Conservation (phyloP, 2,888 invertebrate genomes). For the Drymonia ruficornis region DNA sequence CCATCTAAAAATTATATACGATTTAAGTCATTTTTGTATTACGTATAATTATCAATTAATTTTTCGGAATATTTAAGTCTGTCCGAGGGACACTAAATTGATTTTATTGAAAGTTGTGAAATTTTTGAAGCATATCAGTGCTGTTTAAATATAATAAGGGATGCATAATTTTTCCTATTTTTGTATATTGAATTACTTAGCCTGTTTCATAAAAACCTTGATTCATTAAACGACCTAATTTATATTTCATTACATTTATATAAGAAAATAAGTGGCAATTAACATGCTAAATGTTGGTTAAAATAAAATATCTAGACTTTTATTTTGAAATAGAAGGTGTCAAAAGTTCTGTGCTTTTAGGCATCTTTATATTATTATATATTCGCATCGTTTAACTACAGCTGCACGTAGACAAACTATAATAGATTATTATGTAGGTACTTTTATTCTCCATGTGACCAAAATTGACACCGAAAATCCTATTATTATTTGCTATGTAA, state of each 20-base stretch:
- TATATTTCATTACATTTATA: too few species aligned
- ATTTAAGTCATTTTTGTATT: slow-evolving; percentile 35
- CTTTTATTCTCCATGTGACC: slow-evolving; percentile 75
- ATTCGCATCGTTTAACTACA: slow-evolving; percentile 32
- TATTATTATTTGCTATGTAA: slow-evolving; percentile 16
- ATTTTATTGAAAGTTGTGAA: slow-evolving; percentile 70
- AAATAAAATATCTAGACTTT: slow-evolving; percentile 12
- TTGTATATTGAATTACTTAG: slow-evolving; percentile 49
- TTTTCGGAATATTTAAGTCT: slow-evolving; percentile 28
- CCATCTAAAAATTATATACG: slow-evolving; percentile 36
- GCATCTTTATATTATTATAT: neutral
- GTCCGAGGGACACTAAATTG: slow-evolving; percentile 61
- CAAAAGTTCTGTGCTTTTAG: neutral
- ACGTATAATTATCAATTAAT: slow-evolving; percentile 34
- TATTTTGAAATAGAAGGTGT: slow-evolving; percentile 3
- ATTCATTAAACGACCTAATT: slow-evolving; percentile 1
- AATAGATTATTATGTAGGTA: slow-evolving; percentile 50
- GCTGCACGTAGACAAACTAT: slow-evolving; percentile 54
- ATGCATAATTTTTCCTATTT: slow-evolving; percentile 55
- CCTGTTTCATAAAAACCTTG: slow-evolving; percentile 26
- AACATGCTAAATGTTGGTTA: too few species aligned
- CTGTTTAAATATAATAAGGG: slow-evolving; percentile 53
- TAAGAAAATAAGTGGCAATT: too few species aligned
- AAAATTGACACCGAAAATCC: slow-evolving; percentile 54
- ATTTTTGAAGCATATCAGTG: slow-evolving; percentile 71